Base-by-base conservation (phyloP, 1,140 invertebrate genomes). In the Battus philenor region DNA sequence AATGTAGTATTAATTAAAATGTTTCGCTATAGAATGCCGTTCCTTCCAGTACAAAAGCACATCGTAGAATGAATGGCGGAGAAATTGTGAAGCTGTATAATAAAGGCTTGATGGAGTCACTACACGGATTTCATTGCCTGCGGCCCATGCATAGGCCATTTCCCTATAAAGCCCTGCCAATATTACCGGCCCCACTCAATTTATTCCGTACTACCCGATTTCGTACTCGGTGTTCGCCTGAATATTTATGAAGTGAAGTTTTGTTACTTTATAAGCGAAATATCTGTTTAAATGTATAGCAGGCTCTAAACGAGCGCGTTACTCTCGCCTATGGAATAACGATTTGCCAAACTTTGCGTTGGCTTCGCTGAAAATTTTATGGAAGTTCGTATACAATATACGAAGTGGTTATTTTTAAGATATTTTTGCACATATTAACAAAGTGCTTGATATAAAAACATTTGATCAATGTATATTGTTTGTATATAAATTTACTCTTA, bases 241-340 rank as follows among this genome's bases (percentile, higher is more conserved):
- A 73, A 73, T 73, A 70, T 73, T 73, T 68, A 69, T 70, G 58
- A 69, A 63, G 50, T 44, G 32, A 61, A 68, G 54, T 69, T 66
- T 66, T 62, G 55, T 62, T 62, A 64, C 52, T 59, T 59, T 59
- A 51, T 47, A 53, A 53, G 47, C 49, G 47, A 56, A 51, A 59
- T 54, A 50, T 48, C 26, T 29, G 34, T 51, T 51, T 41, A 46
- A 44, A 43, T 36, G 43, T 34, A 34, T 46, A 22, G 16, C 22
- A 9, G 12, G 32, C 16, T 11, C 22, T 44, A 44, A 47, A 34
- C 30, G 27, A 47, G 39, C 36, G 44, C 16, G 26, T 32, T 29
- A 8, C 29, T 38, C 24, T 34, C 33, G 29, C 12, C 22, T 30
- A 12, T 31, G 17, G 45, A 39, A 47, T 44, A 50, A 50, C 36